Percentiles rank a stretch among this genome's conserved stretches.
These are phyloP conservation scores for Cepaea hortensis DNA, from an alignment of 2,888 invertebrate species.

Conservation along the genomic window DNA sequence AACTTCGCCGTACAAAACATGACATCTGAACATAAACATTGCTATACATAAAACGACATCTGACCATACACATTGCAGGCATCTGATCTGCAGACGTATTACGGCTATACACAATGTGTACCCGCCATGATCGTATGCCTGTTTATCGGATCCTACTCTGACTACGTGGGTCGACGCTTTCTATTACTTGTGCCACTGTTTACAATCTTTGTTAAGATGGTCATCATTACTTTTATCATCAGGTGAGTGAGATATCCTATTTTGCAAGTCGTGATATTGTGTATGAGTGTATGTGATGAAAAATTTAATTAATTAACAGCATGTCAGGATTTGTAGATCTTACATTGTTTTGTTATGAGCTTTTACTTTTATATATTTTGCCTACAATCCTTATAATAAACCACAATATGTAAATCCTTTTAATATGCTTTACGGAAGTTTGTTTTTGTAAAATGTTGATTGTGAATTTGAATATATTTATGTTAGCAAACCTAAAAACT, in stretches of 20 bases:
- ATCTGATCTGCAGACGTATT: conserved; percentile 26
- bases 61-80: neutral
- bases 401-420: too few relatives aligned
- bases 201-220: conserved; percentile 11
- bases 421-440: too few relatives aligned
- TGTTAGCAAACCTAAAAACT: too few relatives aligned
- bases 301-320: neutral
- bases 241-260: conserved; percentile 10
- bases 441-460: too few relatives aligned
- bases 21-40: too few relatives aligned
- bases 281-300: neutral
- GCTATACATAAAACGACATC: too few relatives aligned
- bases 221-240: conserved; percentile 10
- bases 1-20: too few relatives aligned
- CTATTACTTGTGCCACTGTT: conserved; percentile 26
- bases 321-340: too few relatives aligned
- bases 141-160: conserved; percentile 47
- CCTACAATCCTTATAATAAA: too few relatives aligned
- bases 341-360: too few relatives aligned
- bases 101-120: conserved; percentile 24
- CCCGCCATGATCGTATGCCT: conserved; percentile 47
- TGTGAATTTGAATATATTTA: too few relatives aligned
- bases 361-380: too few relatives aligned
- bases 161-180: conserved; percentile 46
- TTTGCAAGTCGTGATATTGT: neutral